Conservation (phyloP, 2,797 vertebrate species). For the Pipistrellus pygmaeus region DNA sequence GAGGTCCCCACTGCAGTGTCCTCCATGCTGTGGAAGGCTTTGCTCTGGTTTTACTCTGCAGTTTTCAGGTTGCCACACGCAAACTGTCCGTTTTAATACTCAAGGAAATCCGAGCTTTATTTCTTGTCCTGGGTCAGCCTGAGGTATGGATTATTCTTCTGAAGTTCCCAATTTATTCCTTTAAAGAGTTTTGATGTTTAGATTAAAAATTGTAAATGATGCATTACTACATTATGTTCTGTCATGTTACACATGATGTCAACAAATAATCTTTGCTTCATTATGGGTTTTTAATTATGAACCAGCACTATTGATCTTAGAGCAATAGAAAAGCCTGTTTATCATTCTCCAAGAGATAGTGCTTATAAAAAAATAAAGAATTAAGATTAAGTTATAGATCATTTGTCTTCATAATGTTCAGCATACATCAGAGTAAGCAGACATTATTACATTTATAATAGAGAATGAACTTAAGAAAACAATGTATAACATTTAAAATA, state of each 20-base stretch:
- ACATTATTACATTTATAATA: neutral
- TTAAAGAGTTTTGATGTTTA: neutral
- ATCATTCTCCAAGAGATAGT: neutral
- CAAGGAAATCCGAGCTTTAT: slow-evolving; percentile 96
- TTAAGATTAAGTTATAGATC: neutral
- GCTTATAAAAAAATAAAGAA: slow-evolving; percentile 11
- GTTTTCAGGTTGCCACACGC: slow-evolving; percentile 96
- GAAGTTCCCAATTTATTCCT: neutral
- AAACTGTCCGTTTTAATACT: slow-evolving; percentile 97
- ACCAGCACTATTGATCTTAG: neutral
- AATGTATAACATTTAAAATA: neutral
- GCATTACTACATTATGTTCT: neutral
- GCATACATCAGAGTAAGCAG: neutral
- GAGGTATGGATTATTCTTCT: slow-evolving; percentile 90
- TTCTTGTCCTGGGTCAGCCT: slow-evolving; percentile 95
- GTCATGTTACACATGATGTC: neutral
- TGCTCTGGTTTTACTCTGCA: slow-evolving; percentile 96
- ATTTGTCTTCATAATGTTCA: neutral
- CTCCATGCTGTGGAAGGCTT: slow-evolving; percentile 97
- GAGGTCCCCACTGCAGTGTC: slow-evolving; percentile 95
- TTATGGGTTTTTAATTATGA: neutral
- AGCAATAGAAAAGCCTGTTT: neutral
- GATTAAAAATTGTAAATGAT: neutral
- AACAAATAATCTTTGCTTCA: neutral
- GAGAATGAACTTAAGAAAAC: slow-evolving; percentile 33